Evolutionary conservation across 2,113 vertebrate genomes (phyloP), one percentile per base, ranked within the genome.

Genomic region (Alouatta palliata): DNA sequence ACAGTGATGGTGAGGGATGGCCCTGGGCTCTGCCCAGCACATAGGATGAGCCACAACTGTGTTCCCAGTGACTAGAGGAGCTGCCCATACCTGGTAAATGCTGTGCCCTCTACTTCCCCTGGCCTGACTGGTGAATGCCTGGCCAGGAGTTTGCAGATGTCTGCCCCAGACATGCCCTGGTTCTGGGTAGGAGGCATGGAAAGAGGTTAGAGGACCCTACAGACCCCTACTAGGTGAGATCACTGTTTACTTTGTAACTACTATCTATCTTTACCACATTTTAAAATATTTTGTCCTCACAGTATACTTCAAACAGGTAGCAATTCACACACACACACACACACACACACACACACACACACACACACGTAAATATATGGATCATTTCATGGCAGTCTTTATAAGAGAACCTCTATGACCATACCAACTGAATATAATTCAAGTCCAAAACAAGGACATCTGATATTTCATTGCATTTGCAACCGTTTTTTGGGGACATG

Each of bases 321-420:
- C 23, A 75, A 12, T 37, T 87, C 37, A 37, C 37, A 40, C 30
- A 23, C n/a, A 43, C 20, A 27, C 27, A 30, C 35, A 20, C 79
- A 16, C 19, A 23, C 77, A 52, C 76, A 52, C 23, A 14, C 21
- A n/a, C 56, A n/a, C 3, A 9, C 0, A 2, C 14, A 30, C 11
- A 2, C 12, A 3, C 10, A 0, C 8, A 40, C 5, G 4, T 12
- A 61, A 25, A 66, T 2, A 1, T 1, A 32, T 10, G 32, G 23
- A 7, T 21, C 16, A 0, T 14, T 6, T 71, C 82, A 37, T n/a
- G 0, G n/a, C 14, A 14, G 32, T 40, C 87, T 84, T 87, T 61
- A 27, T 0, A 2, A 54, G n/a, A 87, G 91, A 83, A 52, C 32
- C 2, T 8, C 83, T 21, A 21, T 4, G 11, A 30, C 47, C 8